Evolutionary conservation across 2,797 vertebrate species (phyloP), one percentile per base, ranked within the genome.

Genomic region (Acipenser transmontanus): DNA sequence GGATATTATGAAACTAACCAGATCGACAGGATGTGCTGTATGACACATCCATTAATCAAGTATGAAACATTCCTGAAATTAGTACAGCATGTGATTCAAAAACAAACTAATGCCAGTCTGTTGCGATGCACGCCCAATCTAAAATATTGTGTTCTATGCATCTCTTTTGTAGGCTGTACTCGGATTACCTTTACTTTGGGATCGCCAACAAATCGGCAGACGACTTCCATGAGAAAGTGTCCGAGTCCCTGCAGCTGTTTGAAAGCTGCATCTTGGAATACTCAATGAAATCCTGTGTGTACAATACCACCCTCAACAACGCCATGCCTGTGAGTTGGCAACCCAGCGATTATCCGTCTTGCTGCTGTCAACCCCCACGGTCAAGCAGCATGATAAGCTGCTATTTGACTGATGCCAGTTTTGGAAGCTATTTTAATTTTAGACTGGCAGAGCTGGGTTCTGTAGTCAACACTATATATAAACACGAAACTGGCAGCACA

Each of bases 131-230:
- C 34, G 4, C 34, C 34, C 2, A 34, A 4, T 34, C 2, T 34
- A 3, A 34, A 34, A 34, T 4, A 34, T 34, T 34, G 34, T 34
- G 34, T 34, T 34, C 34, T 34, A 4, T 34, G 34, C 34, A 34
- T 34, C 34, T 34, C 4, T 3, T 72, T 74, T n/a, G 0, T 84
- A 98, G 95, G 84, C 69, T 98, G 68, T 98, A 97, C 80, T 98
- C 95, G 0, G 95, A 98, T 77, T 98, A 97, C 77, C 89, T 98
- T 66, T 98, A 97, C 88, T 98, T 98, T n/a, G 93, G 92, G n/a
- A 95, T 91, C 52, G 88, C 92, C 71, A 98, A 97, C 73, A 98
- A 98, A 75, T 98, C 95, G 0, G 93, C 77, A 0, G 95, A 98
- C 62, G 95, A 96, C 75, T 97, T 97, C 82, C 94, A 98, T 0